Evolutionary conservation across 2,797 vertebrate species (phyloP), one percentile per base, ranked within the genome.

Genomic region (Linurgus olivaceus): DNA sequence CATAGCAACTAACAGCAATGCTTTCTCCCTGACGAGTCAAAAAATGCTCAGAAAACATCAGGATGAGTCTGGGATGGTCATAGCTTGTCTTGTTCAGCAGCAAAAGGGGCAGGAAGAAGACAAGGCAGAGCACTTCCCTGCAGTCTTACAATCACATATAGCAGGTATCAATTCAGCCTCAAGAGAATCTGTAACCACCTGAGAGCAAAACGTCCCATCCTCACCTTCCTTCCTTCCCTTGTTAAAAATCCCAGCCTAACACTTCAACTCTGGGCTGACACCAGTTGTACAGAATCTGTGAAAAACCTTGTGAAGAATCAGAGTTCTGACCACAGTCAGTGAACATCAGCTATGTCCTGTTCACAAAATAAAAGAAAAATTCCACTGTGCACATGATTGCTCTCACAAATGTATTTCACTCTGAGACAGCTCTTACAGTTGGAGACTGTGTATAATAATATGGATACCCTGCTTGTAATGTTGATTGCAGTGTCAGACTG

Each of bases 401-500:
- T 59, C 55, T 87, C 62, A 47, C 37, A 82, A 94, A 72, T 15
- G 68, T 5, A 72, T 86, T 92, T 68, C 18, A 51, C 31, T 75
- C 83, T 33, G 51, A 88, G 88, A 87, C 14, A 65, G 51, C 33
- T 74, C 68, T 48, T 87, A 23, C 20, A 84, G 81, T 52, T 71
- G 47, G 9, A 84, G 38, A 84, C 10, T 26, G 16, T 35, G 24
- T 44, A 75, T 40, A 92, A 86, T 65, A 71, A 81, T 21, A 94
- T 5, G 15, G 24, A 37, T 98, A 98, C 98, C 96, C 93, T 97
- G 95, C 76, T 93, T 45, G 97, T 79, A 90, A 97, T 96, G 90
- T 97, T 98, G 98, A 99, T 98, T 62, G 99, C 98, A 0, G 98
- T 98, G 80, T 99, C 99, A 5, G 99, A 99, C 70, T 98, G 98